A percentile compares a stretch with the other conserved stretches of the same genome.
These are phyloP conservation scores for Aplochiton taeniatus DNA, from an alignment of 2,797 vertebrate species.

Conservation along the genomic window DNA sequence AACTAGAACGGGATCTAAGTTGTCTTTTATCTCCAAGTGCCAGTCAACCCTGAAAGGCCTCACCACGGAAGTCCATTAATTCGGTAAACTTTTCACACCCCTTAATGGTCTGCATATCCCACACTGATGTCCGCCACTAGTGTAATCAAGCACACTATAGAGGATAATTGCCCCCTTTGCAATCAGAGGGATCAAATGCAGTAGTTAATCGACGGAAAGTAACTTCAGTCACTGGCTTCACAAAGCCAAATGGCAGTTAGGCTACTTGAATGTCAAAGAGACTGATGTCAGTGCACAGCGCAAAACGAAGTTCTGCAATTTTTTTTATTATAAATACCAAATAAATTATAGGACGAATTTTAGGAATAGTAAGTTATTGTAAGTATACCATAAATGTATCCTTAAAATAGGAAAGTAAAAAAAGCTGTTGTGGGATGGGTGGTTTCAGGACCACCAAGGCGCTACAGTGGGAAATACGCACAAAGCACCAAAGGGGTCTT, in stretches of 20 bases:
- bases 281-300: slow-evolving; percentile 4
- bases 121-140: slow-evolving; percentile 71
- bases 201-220: slow-evolving; percentile 73
- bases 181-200: slow-evolving; percentile 75
- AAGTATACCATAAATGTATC: no score
- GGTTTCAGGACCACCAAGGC: no score
- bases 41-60: slow-evolving; percentile 73
- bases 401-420: no score
- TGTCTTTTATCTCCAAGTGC: slow-evolving; percentile 75
- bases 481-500: no score
- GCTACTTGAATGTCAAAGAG: slow-evolving; percentile 62
- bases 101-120: slow-evolving; percentile 70
- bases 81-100: slow-evolving; percentile 77
- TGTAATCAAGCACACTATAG: slow-evolving; percentile 74
- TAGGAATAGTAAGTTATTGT: no score
- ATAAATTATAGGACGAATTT: no score
- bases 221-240: slow-evolving; percentile 66
- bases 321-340: no score
- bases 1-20: slow-evolving; percentile 48
- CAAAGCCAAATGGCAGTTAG: slow-evolving; percentile 55
- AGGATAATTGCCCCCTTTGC: slow-evolving; percentile 68
- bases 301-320: no score
- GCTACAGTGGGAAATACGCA: no score
- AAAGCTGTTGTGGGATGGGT: no score
- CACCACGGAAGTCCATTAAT: slow-evolving; percentile 76